Conservation (phyloP, 2,113 vertebrate genomes). For the Macquaria ambigua region DNA sequence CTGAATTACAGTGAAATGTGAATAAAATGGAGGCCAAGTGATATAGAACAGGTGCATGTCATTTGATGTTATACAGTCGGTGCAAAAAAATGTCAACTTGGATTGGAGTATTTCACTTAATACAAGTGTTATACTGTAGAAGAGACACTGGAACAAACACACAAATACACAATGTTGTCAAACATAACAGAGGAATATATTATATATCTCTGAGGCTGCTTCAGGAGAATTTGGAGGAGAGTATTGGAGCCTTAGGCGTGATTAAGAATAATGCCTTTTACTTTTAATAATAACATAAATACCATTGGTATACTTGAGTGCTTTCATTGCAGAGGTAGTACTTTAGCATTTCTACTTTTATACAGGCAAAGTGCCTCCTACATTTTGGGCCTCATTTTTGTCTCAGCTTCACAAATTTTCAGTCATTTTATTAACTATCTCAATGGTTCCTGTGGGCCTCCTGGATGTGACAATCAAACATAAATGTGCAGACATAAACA, state of each 20-base stretch:
- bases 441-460: neutral
- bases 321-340: neutral
- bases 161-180: neutral
- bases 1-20: neutral
- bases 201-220: neutral
- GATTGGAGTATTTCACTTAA: neutral
- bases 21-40: too few relatives aligned
- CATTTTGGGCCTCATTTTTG: neutral
- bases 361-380: neutral
- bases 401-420: too few relatives aligned
- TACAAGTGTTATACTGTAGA: neutral
- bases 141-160: neutral
- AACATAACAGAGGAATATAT: neutral
- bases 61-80: neutral
- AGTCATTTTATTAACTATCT: too few relatives aligned
- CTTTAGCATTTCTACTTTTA: neutral
- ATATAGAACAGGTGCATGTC: neutral
- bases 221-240: neutral
- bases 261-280: neutral
- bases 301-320: neutral
- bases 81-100: neutral
- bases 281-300: conserved; percentile 1
- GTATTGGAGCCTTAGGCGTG: neutral
- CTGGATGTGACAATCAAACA: neutral
- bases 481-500: neutral